Evolutionary conservation across 2,113 vertebrate species (phyloP).

Genomic region (Amphilophus citrinellus): DNA sequence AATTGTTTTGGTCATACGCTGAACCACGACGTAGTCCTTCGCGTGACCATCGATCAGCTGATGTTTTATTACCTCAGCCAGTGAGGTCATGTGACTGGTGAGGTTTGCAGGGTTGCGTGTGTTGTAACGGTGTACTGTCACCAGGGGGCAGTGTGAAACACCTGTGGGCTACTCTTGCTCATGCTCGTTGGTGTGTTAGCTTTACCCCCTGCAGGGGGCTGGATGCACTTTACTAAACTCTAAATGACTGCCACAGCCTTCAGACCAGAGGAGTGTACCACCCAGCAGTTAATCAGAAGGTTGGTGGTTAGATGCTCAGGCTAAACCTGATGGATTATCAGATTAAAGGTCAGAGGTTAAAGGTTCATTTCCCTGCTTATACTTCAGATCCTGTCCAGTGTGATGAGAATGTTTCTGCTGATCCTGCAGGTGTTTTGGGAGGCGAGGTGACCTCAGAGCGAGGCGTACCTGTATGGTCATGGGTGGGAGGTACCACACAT

Average conservation of each 20-base stretch:
- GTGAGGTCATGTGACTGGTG: not conserved
- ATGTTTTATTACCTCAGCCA: not conserved
- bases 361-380: not conserved
- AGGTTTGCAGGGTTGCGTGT: too few species aligned
- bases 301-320: too few species aligned
- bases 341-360: not conserved
- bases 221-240: too few species aligned
- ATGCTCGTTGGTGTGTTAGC: too few species aligned
- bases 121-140: too few species aligned
- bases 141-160: too few species aligned
- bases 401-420: not conserved
- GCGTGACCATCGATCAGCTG: not conserved
- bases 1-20: not conserved
- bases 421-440: not conserved
- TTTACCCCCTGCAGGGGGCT: too few species aligned
- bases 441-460: not conserved
- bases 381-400: not conserved
- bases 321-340: not conserved
- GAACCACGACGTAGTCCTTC: not conserved
- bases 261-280: too few species aligned
- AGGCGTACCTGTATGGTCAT: constrained; percentile 86
- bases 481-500: constrained; percentile 96
- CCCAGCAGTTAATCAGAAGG: too few species aligned
- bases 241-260: too few species aligned
- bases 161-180: too few species aligned